Conservation (phyloP, 2,113 vertebrate species). For the Sinocyclocheilus rhinocerous region DNA sequence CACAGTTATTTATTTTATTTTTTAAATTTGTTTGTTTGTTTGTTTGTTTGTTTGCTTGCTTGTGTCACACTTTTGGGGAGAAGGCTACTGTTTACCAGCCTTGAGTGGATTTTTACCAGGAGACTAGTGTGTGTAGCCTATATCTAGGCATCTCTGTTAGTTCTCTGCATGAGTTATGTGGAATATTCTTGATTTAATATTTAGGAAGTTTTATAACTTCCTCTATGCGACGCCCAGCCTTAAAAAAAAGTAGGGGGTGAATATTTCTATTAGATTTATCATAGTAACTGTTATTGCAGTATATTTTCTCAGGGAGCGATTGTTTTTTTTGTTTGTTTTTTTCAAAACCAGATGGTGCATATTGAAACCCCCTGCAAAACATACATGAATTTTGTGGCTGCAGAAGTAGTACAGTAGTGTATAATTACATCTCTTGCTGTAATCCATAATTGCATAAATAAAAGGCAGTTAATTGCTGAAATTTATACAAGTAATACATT, state of each 20-base stretch:
- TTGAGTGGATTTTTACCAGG: not conserved
- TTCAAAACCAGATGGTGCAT: not conserved
- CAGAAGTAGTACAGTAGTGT: constrained; percentile 7
- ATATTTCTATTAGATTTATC: constrained; percentile 25
- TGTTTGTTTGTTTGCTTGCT: not conserved
- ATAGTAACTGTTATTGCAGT: not conserved
- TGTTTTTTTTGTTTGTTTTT: not conserved
- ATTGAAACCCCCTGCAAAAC: not conserved
- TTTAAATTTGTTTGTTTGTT: not conserved
- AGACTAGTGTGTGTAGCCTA: not conserved
- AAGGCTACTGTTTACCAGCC: not conserved
- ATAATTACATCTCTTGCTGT: not conserved
- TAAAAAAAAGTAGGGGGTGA: not conserved
- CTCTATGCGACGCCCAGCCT: not conserved
- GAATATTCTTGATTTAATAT: constrained; percentile 3
- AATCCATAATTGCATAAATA: constrained; percentile 31
- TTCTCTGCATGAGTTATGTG: constrained; percentile 17
- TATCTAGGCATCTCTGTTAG: constrained; percentile 14
- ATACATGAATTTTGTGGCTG: constrained; percentile 4
- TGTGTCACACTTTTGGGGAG: not conserved
- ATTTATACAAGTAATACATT: constrained; percentile 5
- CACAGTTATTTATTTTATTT: not conserved
- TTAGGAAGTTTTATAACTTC: constrained; percentile 12
- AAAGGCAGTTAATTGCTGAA: constrained; percentile 11
- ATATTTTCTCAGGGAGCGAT: not conserved